These are phyloP conservation scores for Syngnathus typhle DNA, from an alignment of 2,113 vertebrate genomes.

Conservation along the genomic window DNA sequence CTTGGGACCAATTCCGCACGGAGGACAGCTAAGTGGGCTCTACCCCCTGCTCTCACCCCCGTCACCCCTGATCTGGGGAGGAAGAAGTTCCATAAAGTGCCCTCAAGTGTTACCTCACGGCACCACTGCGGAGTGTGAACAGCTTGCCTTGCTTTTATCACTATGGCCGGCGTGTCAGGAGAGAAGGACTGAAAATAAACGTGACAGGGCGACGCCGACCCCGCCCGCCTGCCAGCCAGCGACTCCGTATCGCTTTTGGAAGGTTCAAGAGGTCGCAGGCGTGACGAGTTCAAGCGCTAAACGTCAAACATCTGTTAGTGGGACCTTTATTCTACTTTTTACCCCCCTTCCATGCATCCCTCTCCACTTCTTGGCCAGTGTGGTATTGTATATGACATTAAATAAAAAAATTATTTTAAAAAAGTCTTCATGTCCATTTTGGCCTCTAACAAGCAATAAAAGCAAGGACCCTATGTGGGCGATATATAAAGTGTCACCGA, in stretches of 20 bases:
- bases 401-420: background rate
- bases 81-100: slow-evolving; percentile 43
- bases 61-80: slow-evolving; percentile 11
- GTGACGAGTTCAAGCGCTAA: slow-evolving; percentile 30
- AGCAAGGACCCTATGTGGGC: background rate
- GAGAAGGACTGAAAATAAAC: slow-evolving; percentile 68
- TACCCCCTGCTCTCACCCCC: slow-evolving; percentile 1
- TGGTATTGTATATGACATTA: background rate
- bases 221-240: slow-evolving; percentile 29
- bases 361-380: background rate
- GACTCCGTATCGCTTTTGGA: slow-evolving; percentile 23
- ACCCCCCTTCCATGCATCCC: background rate
- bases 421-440: background rate
- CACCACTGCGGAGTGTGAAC: slow-evolving; percentile 41
- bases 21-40: slow-evolving; percentile 44
- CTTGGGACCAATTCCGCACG: slow-evolving; percentile 39
- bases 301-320: slow-evolving; percentile 42
- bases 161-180: slow-evolving; percentile 45
- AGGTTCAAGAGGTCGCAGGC: slow-evolving; percentile 51
- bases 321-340: background rate
- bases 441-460: background rate
- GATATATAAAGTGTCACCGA: background rate
- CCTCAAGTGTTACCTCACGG: slow-evolving; percentile 38
- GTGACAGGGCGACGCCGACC: slow-evolving; percentile 64
- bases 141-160: slow-evolving; percentile 63